Percentiles rank a stretch among this genome's conserved stretches.
These are phyloP conservation scores for Gonioctena quinquepunctata DNA, from an alignment of 1,140 invertebrate species.

Conservation along the genomic window DNA sequence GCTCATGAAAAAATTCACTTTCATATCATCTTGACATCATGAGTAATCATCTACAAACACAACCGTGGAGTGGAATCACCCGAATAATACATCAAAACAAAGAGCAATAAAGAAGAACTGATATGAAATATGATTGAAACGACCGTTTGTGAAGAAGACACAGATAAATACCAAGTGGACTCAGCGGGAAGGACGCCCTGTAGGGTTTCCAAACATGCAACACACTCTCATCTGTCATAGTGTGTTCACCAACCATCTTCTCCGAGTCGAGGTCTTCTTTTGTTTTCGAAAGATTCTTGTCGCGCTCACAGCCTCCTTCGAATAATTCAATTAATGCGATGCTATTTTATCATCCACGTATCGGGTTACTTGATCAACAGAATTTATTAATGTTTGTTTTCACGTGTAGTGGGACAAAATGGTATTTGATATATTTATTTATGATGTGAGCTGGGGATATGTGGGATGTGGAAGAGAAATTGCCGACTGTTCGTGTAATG, in stretches of 20 bases:
- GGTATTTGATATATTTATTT: not conserved
- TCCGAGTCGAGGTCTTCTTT: too few species aligned
- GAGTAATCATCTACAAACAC: not conserved
- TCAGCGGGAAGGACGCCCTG: conserved; percentile 16
- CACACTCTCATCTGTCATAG: conserved; percentile 15
- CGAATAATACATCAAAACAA: not conserved
- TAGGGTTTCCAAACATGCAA: conserved; percentile 11
- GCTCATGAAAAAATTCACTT: not conserved
- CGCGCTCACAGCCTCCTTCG: not conserved
- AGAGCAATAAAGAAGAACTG: not conserved
- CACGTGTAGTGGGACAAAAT: not conserved
- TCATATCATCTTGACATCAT: not conserved
- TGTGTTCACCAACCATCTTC: not conserved
- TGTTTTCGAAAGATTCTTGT: not conserved
- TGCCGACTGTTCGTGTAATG: not conserved
- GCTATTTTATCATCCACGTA: not conserved
- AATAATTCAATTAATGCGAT: not conserved
- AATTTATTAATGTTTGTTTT: not conserved
- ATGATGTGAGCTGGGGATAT: not conserved
- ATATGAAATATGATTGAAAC: conserved; percentile 14
- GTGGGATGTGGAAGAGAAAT: not conserved
- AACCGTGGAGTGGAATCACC: not conserved
- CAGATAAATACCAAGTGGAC: conserved; percentile 16
- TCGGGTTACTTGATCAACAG: not conserved
- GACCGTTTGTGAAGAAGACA: conserved; percentile 10